Percentiles rank a stretch among this genome's conserved stretches.
These are phyloP conservation scores for Apodemia arnacis DNA, from an alignment of 2,888 invertebrate species.

Conservation along the genomic window DNA sequence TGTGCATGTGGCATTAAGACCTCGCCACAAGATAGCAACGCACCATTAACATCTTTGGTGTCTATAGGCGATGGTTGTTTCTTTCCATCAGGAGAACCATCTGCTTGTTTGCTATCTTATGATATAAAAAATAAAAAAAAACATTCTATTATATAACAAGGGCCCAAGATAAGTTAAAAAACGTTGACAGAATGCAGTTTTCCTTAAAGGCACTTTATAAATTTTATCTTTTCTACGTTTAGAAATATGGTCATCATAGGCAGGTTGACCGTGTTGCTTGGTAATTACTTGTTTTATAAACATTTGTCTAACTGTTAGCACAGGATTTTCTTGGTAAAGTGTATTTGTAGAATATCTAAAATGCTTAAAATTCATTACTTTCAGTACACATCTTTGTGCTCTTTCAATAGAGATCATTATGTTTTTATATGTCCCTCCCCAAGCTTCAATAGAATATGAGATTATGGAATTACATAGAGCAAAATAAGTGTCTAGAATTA, in stretches of 20 bases:
- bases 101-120: too few relatives aligned
- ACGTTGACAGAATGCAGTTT: not conserved
- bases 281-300: not conserved
- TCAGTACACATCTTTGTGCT: not conserved
- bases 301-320: not conserved
- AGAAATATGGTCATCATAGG: not conserved
- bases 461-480: not conserved
- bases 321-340: conserved; percentile 56
- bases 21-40: too few relatives aligned
- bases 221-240: conserved; percentile 1
- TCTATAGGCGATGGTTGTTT: too few relatives aligned
- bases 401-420: not conserved
- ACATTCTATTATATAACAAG: not conserved
- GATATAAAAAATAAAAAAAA: too few relatives aligned
- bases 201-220: not conserved
- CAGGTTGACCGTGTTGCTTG: not conserved
- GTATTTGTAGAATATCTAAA: not conserved
- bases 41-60: too few relatives aligned
- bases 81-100: too few relatives aligned
- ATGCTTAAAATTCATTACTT: not conserved
- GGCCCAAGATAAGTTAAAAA: not conserved
- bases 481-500: not conserved
- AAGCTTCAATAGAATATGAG: not conserved
- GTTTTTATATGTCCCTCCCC: not conserved
- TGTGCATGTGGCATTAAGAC: too few relatives aligned